phyloP scores from a whole-genome alignment of 2,113 vertebrate genomes.

The Colistium nudipinnis region DNA sequence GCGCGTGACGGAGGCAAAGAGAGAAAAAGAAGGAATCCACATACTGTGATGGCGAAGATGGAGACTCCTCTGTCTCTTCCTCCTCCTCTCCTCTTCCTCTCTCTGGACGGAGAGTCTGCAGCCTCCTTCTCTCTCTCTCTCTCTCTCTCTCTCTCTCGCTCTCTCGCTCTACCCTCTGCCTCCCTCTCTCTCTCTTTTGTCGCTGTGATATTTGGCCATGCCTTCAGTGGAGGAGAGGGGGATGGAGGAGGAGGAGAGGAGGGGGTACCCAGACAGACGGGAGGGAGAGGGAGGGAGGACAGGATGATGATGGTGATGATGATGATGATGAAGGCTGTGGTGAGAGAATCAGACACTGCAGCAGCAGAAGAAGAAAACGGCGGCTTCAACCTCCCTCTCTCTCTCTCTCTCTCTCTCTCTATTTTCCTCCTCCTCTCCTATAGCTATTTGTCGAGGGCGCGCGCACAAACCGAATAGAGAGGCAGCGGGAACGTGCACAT shows the following conservation, averaged over 20 bases:
- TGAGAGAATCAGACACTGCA: constrained; percentile 69
- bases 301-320: constrained; percentile 44
- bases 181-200: constrained; percentile 64
- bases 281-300: constrained; percentile 20
- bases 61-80: constrained; percentile 61
- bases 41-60: constrained; percentile 65
- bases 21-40: constrained; percentile 24
- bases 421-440: neutral
- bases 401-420: constrained; percentile 1
- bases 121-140: constrained; percentile 45
- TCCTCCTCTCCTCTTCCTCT: constrained; percentile 52
- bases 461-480: constrained; percentile 29
- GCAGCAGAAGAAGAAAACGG: constrained; percentile 40
- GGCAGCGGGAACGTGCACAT: constrained; percentile 28
- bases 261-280: constrained; percentile 14
- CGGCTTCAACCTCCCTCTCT: neutral
- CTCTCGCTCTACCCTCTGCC: constrained; percentile 48
- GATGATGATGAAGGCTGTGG: constrained; percentile 64
- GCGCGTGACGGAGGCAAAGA: neutral
- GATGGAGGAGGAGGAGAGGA: constrained; percentile 6
- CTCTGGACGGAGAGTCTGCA: constrained; percentile 65
- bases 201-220: constrained; percentile 64
- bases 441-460: constrained; percentile 26
- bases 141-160: constrained; percentile 15
- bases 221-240: constrained; percentile 57